A percentile compares a stretch with the other conserved stretches of the same genome.
Conservation (phyloP, 2,888 invertebrate genomes). For the Nymphalis c-album region DNA sequence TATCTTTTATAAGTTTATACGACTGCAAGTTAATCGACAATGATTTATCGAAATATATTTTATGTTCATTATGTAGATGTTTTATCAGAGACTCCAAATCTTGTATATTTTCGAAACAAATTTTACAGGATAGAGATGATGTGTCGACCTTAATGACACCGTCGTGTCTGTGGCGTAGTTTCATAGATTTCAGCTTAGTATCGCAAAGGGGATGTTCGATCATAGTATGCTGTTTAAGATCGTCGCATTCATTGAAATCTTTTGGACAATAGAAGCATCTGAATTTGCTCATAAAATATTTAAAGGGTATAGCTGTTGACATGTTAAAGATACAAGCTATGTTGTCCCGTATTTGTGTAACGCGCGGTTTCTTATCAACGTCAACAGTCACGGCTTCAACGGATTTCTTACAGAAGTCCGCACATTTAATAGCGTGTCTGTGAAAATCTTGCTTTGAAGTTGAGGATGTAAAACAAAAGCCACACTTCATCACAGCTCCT, state of each 20-base stretch:
- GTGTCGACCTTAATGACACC: constrained; percentile 66
- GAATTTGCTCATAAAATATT: constrained; percentile 62
- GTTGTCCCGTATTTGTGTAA: constrained; percentile 55
- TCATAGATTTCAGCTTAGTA: constrained; percentile 58
- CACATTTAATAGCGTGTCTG: constrained; percentile 28
- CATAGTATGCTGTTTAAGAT: constrained; percentile 59
- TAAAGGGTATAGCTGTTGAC: constrained; percentile 68
- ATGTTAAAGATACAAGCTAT: constrained; percentile 63
- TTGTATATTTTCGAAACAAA: constrained; percentile 51
- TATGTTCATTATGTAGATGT: constrained; percentile 55
- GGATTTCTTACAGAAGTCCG: constrained; percentile 18
- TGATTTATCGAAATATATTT: constrained; percentile 50
- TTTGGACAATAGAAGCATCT: constrained; percentile 69
- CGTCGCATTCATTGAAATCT: constrained; percentile 60
- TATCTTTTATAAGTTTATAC: constrained; percentile 57
- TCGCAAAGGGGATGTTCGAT: constrained; percentile 63
- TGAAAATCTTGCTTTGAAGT: constrained; percentile 46
- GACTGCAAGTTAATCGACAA: constrained; percentile 53
- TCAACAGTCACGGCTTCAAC: constrained; percentile 40
- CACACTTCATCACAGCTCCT: constrained; percentile 48
- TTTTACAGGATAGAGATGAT: constrained; percentile 56
- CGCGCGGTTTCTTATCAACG: constrained; percentile 46
- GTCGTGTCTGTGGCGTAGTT: constrained; percentile 57
- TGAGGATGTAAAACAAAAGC: constrained; percentile 52
- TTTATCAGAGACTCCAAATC: constrained; percentile 52